phyloP scores from a whole-genome alignment of 1,140 invertebrate genomes.

The Samia ricini region DNA sequence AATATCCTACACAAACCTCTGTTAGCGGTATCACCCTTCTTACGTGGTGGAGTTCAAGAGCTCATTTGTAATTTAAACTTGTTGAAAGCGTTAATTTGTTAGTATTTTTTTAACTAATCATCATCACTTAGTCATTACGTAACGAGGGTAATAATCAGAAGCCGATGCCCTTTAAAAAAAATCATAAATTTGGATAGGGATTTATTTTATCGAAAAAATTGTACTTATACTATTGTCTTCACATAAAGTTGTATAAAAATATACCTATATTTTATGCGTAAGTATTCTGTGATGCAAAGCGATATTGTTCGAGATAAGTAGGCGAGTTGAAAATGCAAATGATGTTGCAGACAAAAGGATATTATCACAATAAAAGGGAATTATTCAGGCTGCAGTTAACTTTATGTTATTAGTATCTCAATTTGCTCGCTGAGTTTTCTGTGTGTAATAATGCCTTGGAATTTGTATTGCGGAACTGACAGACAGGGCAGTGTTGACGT shows the following conservation, averaged over 20 bases:
- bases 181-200: too few species aligned
- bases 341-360: constrained; percentile 11
- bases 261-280: not conserved
- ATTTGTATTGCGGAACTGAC: constrained; percentile 38
- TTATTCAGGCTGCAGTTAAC: constrained; percentile 13
- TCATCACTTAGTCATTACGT: too few species aligned
- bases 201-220: too few species aligned
- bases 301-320: not conserved
- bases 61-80: too few species aligned
- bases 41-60: too few species aligned
- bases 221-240: constrained; percentile 2
- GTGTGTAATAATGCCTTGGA: constrained; percentile 23
- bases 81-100: too few species aligned
- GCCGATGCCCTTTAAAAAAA: too few species aligned
- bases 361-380: constrained; percentile 12
- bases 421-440: constrained; percentile 18
- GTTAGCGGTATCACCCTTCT: too few species aligned
- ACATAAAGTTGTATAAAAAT: not conserved
- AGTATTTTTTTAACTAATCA: too few species aligned
- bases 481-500: constrained; percentile 42
- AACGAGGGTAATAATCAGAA: too few species aligned
- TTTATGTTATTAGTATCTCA: constrained; percentile 14
- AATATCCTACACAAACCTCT: too few species aligned
- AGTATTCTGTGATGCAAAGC: not conserved
- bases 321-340: constrained; percentile 7